A percentile compares a stretch with the other conserved stretches of the same genome.
These are phyloP conservation scores for Zelostemma sp. DNA, from an alignment of 1,140 invertebrate genomes.

Conservation along the genomic window DNA sequence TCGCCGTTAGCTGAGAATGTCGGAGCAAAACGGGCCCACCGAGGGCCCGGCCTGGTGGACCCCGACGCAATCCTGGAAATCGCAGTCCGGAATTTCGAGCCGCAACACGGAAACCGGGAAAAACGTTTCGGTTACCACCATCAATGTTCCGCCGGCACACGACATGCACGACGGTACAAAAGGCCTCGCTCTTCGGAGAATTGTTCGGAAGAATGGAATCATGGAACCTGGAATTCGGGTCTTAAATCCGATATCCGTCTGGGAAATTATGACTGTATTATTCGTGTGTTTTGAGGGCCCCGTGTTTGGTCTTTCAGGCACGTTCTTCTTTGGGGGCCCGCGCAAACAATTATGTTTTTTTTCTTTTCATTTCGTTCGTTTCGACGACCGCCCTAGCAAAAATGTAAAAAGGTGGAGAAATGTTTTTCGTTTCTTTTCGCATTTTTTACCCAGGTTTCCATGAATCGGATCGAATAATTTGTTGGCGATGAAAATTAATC, in stretches of 20 bases:
- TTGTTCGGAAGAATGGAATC: no score
- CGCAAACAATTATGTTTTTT: constrained; percentile 18
- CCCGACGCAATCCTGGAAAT: constrained; percentile 63
- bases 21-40: constrained; percentile 66
- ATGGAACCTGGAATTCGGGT: no score
- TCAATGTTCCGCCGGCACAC: constrained; percentile 63
- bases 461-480: no score
- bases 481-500: no score
- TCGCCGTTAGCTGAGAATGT: constrained; percentile 67
- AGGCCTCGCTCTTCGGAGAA: no score
- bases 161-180: constrained; percentile 66
- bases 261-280: no score
- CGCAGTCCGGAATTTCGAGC: constrained; percentile 45
- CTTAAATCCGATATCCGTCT: no score
- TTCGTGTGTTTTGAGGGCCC: neutral
- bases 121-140: constrained; percentile 68
- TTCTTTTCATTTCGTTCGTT: neutral
- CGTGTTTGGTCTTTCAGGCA: constrained; percentile 42
- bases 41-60: constrained; percentile 65
- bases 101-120: constrained; percentile 61
- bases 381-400: constrained; percentile 1
- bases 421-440: no score
- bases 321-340: constrained; percentile 19
- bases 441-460: no score
- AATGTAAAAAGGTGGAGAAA: no score